Evolutionary conservation across 2,888 invertebrate species (phyloP).

Genomic region (Catocala sponsa): DNA sequence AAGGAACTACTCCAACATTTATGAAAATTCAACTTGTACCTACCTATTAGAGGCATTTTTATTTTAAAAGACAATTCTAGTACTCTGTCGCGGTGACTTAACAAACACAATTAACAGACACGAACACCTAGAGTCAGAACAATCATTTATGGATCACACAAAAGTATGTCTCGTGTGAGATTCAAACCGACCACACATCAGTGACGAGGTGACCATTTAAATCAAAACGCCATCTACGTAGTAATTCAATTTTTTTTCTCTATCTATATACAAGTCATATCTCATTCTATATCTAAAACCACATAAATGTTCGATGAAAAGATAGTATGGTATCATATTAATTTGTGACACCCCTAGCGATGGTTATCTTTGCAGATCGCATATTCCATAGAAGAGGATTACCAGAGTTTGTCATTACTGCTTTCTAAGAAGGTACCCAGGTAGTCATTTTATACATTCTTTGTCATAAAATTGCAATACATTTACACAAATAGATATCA

Average conservation of each 20-base stretch:
- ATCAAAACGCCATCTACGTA: neutral
- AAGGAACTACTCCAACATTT: too few species aligned
- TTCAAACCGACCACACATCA: too few species aligned
- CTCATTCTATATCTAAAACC: neutral
- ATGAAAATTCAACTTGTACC: too few species aligned
- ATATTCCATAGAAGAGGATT: constrained; percentile 82
- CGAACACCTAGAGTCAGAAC: too few species aligned
- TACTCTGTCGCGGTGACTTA: too few species aligned
- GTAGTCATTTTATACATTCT: constrained; percentile 73
- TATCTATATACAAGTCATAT: neutral
- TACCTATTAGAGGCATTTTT: too few species aligned
- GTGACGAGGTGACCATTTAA: too few species aligned
- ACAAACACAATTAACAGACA: too few species aligned
- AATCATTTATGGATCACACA: too few species aligned
- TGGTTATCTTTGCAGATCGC: constrained; percentile 80
- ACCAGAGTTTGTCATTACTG: constrained; percentile 79
- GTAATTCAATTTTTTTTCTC: neutral
- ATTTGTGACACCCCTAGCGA: constrained; percentile 68
- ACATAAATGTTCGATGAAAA: constrained; percentile 9
- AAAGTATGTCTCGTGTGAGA: too few species aligned
- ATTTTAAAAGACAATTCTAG: too few species aligned
- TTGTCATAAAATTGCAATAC: constrained; percentile 62
- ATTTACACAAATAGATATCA: constrained; percentile 35
- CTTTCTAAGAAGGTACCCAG: constrained; percentile 84
- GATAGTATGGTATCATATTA: constrained; percentile 32